phyloP scores from a whole-genome alignment of 2,888 invertebrate genomes.

The Phyto melanocephala region DNA sequence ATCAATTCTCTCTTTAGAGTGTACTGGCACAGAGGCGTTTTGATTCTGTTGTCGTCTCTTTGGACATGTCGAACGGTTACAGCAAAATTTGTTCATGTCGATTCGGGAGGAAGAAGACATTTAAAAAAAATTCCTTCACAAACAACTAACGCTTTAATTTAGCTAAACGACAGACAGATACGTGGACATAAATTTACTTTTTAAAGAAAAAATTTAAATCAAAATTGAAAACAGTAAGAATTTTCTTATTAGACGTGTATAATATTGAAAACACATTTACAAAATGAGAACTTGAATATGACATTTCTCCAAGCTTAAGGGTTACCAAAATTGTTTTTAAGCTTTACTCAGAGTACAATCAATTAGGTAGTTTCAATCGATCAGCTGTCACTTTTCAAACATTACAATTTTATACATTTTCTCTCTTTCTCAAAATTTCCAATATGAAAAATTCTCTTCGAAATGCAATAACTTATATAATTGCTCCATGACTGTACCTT shows the following conservation, averaged over 20 bases:
- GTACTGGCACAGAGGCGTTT: neutral
- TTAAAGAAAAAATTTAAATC: neutral
- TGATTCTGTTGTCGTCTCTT: neutral
- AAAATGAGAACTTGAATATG: neutral
- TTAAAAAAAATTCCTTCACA: neutral
- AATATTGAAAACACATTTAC: neutral
- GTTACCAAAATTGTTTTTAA: neutral
- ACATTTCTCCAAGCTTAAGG: neutral
- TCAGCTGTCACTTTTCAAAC: no score
- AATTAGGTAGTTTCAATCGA: no score
- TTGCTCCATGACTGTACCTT: no score
- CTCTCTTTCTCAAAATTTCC: no score
- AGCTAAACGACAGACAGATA: neutral
- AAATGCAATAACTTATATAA: no score
- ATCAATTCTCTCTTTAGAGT: neutral
- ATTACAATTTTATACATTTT: no score
- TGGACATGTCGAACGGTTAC: slow-evolving; percentile 24
- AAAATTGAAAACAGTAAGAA: neutral
- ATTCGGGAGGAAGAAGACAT: neutral
- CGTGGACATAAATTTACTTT: neutral
- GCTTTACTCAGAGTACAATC: no score
- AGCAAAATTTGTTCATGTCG: neutral
- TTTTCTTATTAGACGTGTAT: neutral
- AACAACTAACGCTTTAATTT: slow-evolving; percentile 1
- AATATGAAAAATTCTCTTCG: no score